Evolutionary conservation across 2,888 invertebrate species (phyloP).

Genomic region (Neoitamus cyanurus): DNA sequence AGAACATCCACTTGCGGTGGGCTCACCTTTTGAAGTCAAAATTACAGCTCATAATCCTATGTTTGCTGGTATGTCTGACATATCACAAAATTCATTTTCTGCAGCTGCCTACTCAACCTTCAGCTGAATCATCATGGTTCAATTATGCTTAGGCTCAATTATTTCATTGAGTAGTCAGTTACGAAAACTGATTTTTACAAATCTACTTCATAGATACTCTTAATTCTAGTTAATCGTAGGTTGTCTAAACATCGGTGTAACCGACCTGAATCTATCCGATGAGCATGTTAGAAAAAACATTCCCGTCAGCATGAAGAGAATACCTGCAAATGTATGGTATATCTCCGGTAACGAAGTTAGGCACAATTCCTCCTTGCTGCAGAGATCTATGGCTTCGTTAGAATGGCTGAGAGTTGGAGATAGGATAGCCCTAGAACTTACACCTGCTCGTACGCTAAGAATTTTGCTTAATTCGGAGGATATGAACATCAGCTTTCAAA

Average conservation of each 20-base stretch:
- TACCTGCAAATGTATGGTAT: slow-evolving; percentile 73
- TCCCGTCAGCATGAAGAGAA: slow-evolving; percentile 72
- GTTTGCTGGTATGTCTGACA: slow-evolving; percentile 61
- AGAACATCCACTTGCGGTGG: slow-evolving; percentile 63
- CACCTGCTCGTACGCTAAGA: slow-evolving; percentile 76
- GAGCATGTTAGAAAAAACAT: slow-evolving; percentile 74
- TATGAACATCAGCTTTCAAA: slow-evolving; percentile 78
- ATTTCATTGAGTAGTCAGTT: not conserved
- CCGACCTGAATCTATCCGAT: slow-evolving; percentile 75
- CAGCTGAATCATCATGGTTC: too few species aligned
- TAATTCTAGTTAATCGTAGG: slow-evolving; percentile 71
- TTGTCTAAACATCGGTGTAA: slow-evolving; percentile 82
- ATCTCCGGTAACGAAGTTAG: slow-evolving; percentile 73
- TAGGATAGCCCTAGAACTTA: slow-evolving; percentile 79
- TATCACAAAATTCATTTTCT: not conserved
- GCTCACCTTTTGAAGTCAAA: slow-evolving; percentile 65
- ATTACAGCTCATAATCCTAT: slow-evolving; percentile 64
- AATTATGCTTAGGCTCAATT: too few species aligned
- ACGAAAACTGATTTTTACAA: too few species aligned
- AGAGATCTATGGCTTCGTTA: slow-evolving; percentile 74
- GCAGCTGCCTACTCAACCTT: too few species aligned
- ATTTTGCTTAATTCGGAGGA: slow-evolving; percentile 86
- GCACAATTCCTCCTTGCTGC: slow-evolving; percentile 74
- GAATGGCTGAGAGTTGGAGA: slow-evolving; percentile 86
- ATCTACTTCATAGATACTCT: too few species aligned